Base-by-base conservation (phyloP, 2,888 invertebrate species). In the Tetragonula carbonaria region DNA sequence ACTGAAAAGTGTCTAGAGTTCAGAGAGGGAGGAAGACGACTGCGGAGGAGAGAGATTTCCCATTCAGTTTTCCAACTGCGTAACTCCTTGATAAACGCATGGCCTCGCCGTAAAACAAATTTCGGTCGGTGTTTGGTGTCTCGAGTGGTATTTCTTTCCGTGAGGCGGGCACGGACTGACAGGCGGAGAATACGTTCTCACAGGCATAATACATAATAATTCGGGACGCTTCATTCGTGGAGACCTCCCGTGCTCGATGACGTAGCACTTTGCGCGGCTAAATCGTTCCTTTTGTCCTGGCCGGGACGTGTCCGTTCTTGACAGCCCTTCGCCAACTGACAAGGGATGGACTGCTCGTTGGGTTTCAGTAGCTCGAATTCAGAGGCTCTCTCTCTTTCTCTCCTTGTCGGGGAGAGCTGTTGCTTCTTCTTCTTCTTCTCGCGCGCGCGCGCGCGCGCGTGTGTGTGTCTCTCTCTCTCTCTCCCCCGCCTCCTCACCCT, bases 181-280 rank as follows among this genome's bases (percentile, higher is more conserved):
- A 85, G 87, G 66, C 74, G 66, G 65, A 81, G 88, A 87, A 86
- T 81, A 80, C 78, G 83, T 87, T 90, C 90, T 88, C 90, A 83
- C 79, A 83, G 87, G 80, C 86, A 89, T 91, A 88, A 92, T 91
- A 45, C 45, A 45, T 45, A 91, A 92, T 92, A 91, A 92, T 92
- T 92, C 87, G 87, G 89, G 90, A 90, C 89, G 89, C 91, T 86
- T 88, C 89, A 77, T 88, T 45, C 87, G 70, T 84, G 67, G 89
- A 45, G 94, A 94, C 94, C 94, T 94, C 94, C 94, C 94, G 91
- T 87, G 88, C 88, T 79, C 77, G 85, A 87, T 94, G 94, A 94
- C 93, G 84, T 83, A 87, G 94, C 93, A 87, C 85, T 91, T 91
- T 85, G 85, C 87, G 88, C 88, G 85, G 88, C 86, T 89, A 91